These are phyloP conservation scores for Caenorhabditis japonica DNA, from an alignment of 2,888 invertebrate species.

Conservation along the genomic window DNA sequence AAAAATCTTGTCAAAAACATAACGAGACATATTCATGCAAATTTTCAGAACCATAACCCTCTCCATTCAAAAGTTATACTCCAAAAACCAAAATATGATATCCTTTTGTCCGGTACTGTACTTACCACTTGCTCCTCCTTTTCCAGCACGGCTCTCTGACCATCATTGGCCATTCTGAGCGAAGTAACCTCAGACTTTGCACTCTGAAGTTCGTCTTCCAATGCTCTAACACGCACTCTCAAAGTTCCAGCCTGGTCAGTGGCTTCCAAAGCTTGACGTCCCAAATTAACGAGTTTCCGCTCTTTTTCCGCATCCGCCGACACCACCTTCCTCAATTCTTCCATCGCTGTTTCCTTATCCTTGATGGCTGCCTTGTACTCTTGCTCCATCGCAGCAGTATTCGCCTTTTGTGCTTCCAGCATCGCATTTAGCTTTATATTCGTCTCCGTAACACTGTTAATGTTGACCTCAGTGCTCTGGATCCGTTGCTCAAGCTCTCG, in stretches of 20 bases:
- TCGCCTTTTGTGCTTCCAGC: constrained; percentile 41
- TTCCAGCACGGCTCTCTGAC: constrained; percentile 20
- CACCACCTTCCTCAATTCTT: constrained; percentile 32
- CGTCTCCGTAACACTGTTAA: constrained; percentile 22
- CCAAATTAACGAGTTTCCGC: constrained; percentile 21
- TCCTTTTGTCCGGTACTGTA: too few relatives aligned
- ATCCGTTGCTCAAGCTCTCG: constrained; percentile 30
- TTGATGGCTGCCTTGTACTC: constrained; percentile 22
- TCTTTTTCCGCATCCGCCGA: constrained; percentile 27
- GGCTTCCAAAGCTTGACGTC: constrained; percentile 22
- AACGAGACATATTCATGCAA: too few relatives aligned
- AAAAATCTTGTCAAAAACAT: neutral
- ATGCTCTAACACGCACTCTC: constrained; percentile 39
- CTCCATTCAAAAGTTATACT: too few relatives aligned
- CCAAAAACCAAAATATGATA: too few relatives aligned
- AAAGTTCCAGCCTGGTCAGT: constrained; percentile 18
- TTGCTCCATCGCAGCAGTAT: constrained; percentile 31
- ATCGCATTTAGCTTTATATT: constrained; percentile 33
- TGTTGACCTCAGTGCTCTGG: constrained; percentile 21
- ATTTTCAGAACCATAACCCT: too few relatives aligned
- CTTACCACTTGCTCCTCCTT: constrained; percentile 51
- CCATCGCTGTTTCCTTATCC: constrained; percentile 21
- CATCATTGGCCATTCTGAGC: constrained; percentile 13
- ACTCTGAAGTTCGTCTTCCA: constrained; percentile 46
- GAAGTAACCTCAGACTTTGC: constrained; percentile 8